Conservation (phyloP, 1,140 invertebrate genomes). For the Oppia nitens region DNA sequence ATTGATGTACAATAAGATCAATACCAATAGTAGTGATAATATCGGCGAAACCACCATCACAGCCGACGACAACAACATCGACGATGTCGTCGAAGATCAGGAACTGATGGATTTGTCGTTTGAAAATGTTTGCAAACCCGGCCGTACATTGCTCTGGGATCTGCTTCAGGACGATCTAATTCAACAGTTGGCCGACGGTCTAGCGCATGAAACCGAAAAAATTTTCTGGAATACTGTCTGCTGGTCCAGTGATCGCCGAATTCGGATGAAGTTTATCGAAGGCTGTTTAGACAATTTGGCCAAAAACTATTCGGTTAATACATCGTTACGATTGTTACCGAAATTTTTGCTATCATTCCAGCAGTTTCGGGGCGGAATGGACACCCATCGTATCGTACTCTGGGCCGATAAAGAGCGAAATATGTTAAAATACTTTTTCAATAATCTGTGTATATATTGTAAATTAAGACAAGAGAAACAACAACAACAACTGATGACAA, state of each 20-base stretch:
- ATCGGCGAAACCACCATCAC: neutral
- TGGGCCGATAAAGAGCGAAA: conserved; percentile 75
- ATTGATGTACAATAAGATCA: too few species aligned
- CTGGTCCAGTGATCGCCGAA: conserved; percentile 67
- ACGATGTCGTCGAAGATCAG: conserved; percentile 10
- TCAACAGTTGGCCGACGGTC: conserved; percentile 61
- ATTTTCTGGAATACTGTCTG: conserved; percentile 70
- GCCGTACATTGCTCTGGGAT: conserved; percentile 83
- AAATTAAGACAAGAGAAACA: conserved; percentile 18
- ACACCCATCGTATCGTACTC: conserved; percentile 31
- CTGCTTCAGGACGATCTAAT: conserved; percentile 78
- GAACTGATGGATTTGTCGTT: neutral
- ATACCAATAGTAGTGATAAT: too few species aligned
- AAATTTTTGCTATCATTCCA: conserved; percentile 81
- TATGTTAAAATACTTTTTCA: conserved; percentile 84
- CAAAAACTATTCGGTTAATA: conserved; percentile 66
- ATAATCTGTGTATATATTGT: conserved; percentile 42
- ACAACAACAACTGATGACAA: too few species aligned
- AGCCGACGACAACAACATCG: neutral
- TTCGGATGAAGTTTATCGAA: conserved; percentile 84
- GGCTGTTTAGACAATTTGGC: conserved; percentile 78
- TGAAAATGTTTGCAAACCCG: conserved; percentile 51
- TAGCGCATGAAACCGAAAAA: conserved; percentile 77
- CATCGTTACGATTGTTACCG: conserved; percentile 67
- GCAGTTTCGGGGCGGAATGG: conserved; percentile 43